Base-by-base conservation (phyloP, 2,113 vertebrate genomes). In the Otocyon megalotis region DNA sequence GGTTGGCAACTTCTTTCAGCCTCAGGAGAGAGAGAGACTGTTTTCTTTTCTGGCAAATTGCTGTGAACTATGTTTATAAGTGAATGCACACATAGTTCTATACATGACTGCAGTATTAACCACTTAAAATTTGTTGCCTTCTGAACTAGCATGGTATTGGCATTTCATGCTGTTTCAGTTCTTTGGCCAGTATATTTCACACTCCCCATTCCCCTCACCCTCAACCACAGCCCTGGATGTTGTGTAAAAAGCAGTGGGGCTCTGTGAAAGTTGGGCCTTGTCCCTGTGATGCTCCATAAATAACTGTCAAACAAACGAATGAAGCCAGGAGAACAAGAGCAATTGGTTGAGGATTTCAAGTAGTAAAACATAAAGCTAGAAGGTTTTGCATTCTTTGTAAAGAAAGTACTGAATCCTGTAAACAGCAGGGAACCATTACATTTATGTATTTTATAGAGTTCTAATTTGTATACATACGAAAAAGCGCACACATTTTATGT, bases 21-120 rank as follows among this genome's bases (percentile, higher is more conserved):
- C 48, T 93, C 63, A 79, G 50, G 74, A 50, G 15, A 80, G 43
- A 43, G 43, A 43, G 58, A 93, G 43, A 48, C 8, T n/a, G 16
- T 96, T 94, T 92, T 92, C 28, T 85, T 65, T 79, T 48, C 65
- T 37, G 28, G 56, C 35, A 83, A 19, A 81, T 86, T 92, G 32
- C 83, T 84, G 60, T 80, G 60, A 22, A n/a, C 24, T 86, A 0
- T 71, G 24, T 87, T 95, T 60, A 37, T 83, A 91, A 72, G 28
- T 16, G 37, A 87, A 58, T 20, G 63, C 19, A 74, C 10, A 58
- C 24, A 37, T 26, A 58, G 53, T 84, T 77, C 37, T 53, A 0
- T 13, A 12, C 37, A 28, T 76, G n/a, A 50, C n/a, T 83, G 74
- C 13, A 72, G 28, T 43, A 16, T 37, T 86, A 89, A 84, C 48